Base-by-base conservation (phyloP, 2,888 invertebrate species). In the Stenodera caucasica region DNA sequence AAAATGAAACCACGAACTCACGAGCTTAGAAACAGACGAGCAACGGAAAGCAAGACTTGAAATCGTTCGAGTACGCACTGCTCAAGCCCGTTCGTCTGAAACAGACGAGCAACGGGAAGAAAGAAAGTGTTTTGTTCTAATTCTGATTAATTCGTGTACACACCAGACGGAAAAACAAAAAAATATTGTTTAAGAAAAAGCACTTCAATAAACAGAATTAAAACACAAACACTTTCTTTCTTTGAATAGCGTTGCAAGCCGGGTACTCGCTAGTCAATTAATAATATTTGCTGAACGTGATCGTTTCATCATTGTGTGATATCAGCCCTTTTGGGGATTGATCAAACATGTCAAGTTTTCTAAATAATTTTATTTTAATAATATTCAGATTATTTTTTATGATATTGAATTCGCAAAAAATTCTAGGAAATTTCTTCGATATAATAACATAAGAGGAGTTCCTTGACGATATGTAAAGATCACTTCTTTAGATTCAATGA, bases 61-160 rank as follows among this genome's bases (percentile, higher is more conserved):
- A 40, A 40, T 7, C 12, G 18, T 11, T 40, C n/a, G 18, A 5
- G 40, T 40, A 40, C 40, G 12, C 9, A 40, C 6, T 40, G n/a
- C n/a, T 40, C 40, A 40, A 40, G 40, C 40, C 40, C 40, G 40
- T 15, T 40, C 12, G 40, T 40, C 40, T 40, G 40, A 40, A 40
- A 40, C 40, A 40, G 40, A 40, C 9, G 40, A 40, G 12, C 40
- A 40, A 15, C 40, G 40, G 40, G 6, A 40, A 40, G 12, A 4
- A 40, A 40, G 40, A 40, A n/a, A n/a, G n/a, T n/a, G n/a, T n/a
- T n/a, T n/a, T n/a, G n/a, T n/a, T n/a, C n/a, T n/a, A n/a, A n/a
- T n/a, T n/a, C n/a, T n/a, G n/a, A n/a, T n/a, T n/a, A n/a, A n/a
- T n/a, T n/a, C n/a, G n/a, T n/a, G n/a, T n/a, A n/a, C n/a, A n/a